Base-by-base conservation (phyloP, 2,797 vertebrate species). In the Lemur catta region DNA sequence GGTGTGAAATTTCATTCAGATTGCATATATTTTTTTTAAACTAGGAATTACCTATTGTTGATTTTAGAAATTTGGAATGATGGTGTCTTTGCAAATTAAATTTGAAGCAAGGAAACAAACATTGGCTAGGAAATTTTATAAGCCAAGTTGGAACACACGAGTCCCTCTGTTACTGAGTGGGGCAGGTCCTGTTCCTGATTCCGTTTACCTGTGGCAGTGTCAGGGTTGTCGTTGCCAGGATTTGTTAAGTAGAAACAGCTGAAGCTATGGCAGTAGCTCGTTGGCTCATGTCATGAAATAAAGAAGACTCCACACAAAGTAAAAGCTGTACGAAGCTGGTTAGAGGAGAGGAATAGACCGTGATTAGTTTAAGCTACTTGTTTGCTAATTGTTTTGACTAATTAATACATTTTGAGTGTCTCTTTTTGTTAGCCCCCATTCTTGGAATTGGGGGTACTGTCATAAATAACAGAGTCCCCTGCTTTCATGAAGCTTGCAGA, bases 1-100 rank as follows among this genome's bases (percentile, higher is more conserved):
- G 63, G 8, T 89, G 33, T 89, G 86, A 93, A 72, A 46, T 84
- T 88, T 85, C 28, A 59, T 84, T 95, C 91, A 57, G 84, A 67
- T 92, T 59, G 10, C 41, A 7, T 84, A 12, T 91, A 24, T 61
- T 80, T 94, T 59, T 92, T 59, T 92, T 18, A 72, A 74, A 71
- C 22, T 76, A 74, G 15, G 46, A 85, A 59, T 84, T 76, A 43
- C 46, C 55, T 41, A 14, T 91, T 89, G 76, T 76, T 65, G 9
- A 30, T 65, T 79, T 93, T 41, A 72, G 11, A 69, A 75, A 69
- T 72, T 72, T 48, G 38, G 46, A 50, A 91, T 87, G n/a, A 35
- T 13, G 9, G 10, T 4, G 46, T 26, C 46, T 96, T 38, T n/a
- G 6, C 75, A 76, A 75, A 71, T 61, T 69, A 69, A 80, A 38